A percentile compares a stretch with the other conserved stretches of the same genome.
Evolutionary conservation across 2,888 invertebrate species (phyloP).

Genomic region (Portevinia maculata): DNA sequence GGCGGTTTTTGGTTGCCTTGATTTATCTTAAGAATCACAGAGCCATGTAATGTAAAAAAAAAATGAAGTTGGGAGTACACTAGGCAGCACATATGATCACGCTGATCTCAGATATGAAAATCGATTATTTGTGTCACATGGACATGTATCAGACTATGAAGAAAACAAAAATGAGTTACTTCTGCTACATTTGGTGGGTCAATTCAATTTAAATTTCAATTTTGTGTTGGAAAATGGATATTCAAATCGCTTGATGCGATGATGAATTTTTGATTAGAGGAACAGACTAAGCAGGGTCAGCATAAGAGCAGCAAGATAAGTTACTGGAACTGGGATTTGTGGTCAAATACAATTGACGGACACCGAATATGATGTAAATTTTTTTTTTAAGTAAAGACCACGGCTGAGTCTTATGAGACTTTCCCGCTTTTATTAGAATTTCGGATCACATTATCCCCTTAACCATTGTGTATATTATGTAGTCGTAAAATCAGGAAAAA

Average conservation of each 20-base stretch:
- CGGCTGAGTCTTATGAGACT: too few relatives aligned
- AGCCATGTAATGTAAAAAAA: conserved; percentile 2
- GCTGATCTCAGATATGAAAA: neutral
- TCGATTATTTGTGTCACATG: neutral
- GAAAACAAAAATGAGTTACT: neutral
- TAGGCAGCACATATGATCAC: neutral
- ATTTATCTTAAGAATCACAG: conserved; percentile 8
- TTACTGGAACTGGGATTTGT: too few relatives aligned
- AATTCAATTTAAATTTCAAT: neutral
- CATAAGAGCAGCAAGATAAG: too few relatives aligned
- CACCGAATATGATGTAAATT: too few relatives aligned
- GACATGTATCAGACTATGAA: neutral
- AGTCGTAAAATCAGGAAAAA: too few relatives aligned
- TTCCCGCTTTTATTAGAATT: too few relatives aligned
- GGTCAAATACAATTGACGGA: too few relatives aligned
- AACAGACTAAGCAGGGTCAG: neutral
- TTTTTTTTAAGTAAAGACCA: too few relatives aligned
- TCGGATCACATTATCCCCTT: too few relatives aligned
- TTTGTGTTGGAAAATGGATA: neutral
- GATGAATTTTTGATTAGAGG: conserved; percentile 26
- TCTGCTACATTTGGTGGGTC: too few relatives aligned
- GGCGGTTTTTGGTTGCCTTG: conserved; percentile 14
- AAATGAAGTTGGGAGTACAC: too few relatives aligned
- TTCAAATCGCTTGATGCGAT: neutral
- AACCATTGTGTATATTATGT: too few relatives aligned